Conservation (phyloP, 2,797 vertebrate genomes). For the Hypotaenidia philippensis region DNA sequence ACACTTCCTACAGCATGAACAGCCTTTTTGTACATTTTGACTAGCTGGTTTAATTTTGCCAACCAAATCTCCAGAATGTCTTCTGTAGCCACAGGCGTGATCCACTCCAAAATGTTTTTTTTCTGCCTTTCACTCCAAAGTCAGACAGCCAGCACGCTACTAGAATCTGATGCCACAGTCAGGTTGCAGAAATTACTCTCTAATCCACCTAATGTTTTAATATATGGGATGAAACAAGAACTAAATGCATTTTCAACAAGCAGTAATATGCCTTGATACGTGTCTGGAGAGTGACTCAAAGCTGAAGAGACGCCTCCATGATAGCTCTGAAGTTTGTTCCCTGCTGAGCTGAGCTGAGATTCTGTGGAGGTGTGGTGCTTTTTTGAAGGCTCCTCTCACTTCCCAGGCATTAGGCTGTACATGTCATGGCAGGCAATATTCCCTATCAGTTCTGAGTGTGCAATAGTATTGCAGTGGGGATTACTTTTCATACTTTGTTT, state of each 20-base stretch:
- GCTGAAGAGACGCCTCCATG: neutral
- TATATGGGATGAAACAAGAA: slow-evolving; percentile 5
- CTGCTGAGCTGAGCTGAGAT: neutral
- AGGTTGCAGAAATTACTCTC: neutral
- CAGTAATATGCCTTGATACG: neutral
- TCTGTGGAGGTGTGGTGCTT: neutral
- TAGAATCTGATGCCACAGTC: neutral
- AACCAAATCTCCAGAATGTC: neutral
- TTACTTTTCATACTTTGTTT: neutral
- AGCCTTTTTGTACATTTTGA: neutral
- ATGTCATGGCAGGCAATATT: neutral
- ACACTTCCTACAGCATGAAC: neutral
- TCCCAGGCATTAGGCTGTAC: neutral
- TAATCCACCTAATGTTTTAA: slow-evolving; percentile 36
- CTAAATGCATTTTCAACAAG: neutral
- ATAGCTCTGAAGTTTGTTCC: neutral
- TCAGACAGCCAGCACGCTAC: neutral
- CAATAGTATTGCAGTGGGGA: no score
- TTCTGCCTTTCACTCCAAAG: neutral
- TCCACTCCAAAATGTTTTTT: neutral
- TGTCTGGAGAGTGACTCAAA: neutral
- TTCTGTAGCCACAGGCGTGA: neutral
- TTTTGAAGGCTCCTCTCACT: neutral
- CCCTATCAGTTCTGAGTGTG: neutral
- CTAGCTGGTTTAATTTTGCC: neutral